Evolutionary conservation across 2,113 vertebrate genomes (phyloP).

Genomic region (Chiloscyllium plagiosum): DNA sequence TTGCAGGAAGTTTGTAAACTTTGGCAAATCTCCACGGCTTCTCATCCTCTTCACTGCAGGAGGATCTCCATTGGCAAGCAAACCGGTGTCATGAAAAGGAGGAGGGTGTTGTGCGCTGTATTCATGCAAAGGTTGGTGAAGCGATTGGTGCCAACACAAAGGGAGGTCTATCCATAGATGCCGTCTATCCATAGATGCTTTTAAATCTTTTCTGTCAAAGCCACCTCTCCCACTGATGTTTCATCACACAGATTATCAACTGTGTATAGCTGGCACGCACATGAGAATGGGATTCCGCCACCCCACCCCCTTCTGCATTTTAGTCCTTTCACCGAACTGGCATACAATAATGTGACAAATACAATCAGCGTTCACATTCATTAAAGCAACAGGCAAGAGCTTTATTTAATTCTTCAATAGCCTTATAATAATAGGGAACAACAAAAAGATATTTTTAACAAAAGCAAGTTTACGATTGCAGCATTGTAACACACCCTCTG

Average conservation of each 20-base stretch:
- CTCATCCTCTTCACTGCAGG: no score
- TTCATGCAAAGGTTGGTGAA: not conserved
- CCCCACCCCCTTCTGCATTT: no score
- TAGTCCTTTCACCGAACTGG: no score
- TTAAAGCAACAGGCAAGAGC: not conserved
- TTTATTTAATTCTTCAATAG: not conserved
- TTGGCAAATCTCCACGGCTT: no score
- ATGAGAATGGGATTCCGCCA: not conserved
- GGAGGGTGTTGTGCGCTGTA: no score
- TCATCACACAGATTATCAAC: not conserved
- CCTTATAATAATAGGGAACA: not conserved
- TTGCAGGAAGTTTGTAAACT: no score
- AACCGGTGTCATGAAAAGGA: no score
- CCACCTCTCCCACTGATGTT: not conserved
- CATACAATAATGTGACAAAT: not conserved
- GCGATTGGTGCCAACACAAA: not conserved
- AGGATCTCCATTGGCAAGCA: no score
- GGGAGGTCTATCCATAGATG: no score
- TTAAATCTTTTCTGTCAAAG: not conserved
- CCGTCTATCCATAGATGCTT: not conserved
- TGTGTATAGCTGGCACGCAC: not conserved
- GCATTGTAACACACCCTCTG: not conserved
- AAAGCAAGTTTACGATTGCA: not conserved
- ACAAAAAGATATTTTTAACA: not conserved
- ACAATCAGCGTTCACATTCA: not conserved